Evolutionary conservation across 2,113 vertebrate genomes (phyloP).

Genomic region (Pogona vitticeps): DNA sequence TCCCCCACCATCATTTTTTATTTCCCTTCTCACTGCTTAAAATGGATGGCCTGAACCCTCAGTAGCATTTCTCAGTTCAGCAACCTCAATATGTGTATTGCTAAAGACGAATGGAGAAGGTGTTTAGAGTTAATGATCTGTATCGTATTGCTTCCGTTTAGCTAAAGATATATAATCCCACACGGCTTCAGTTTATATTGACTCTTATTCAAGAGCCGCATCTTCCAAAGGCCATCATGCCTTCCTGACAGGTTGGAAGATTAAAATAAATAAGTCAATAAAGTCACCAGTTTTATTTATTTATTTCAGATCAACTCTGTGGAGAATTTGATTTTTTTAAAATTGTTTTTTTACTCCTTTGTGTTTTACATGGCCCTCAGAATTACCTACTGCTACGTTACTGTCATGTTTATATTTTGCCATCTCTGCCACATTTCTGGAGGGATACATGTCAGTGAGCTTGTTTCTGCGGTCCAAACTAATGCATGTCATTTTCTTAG

Average conservation of each 20-base stretch:
- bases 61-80: conserved; percentile 54
- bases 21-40: conserved; percentile 46
- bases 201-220: conserved; percentile 55
- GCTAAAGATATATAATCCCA: conserved; percentile 68
- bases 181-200: conserved; percentile 59
- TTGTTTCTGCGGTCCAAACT: background rate
- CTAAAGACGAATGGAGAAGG: conserved; percentile 69
- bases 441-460: background rate
- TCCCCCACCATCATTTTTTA: conserved; percentile 16
- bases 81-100: conserved; percentile 58
- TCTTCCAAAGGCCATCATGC: conserved; percentile 54
- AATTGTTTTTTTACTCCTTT: conserved; percentile 20
- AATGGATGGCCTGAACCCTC: conserved; percentile 47
- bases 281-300: conserved; percentile 38
- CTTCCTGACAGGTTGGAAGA: conserved; percentile 51
- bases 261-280: conserved; percentile 66
- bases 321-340: conserved; percentile 34
- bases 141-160: conserved; percentile 67
- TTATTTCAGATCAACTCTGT: conserved; percentile 36
- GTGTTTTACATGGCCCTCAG: conserved; percentile 47
- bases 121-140: conserved; percentile 70
- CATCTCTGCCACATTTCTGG: conserved; percentile 37
- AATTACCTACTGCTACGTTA: conserved; percentile 46
- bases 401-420: conserved; percentile 51
- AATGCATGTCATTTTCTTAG: background rate